phyloP scores from a whole-genome alignment of 2,113 vertebrate species.

The Ranitomeya imitator region DNA sequence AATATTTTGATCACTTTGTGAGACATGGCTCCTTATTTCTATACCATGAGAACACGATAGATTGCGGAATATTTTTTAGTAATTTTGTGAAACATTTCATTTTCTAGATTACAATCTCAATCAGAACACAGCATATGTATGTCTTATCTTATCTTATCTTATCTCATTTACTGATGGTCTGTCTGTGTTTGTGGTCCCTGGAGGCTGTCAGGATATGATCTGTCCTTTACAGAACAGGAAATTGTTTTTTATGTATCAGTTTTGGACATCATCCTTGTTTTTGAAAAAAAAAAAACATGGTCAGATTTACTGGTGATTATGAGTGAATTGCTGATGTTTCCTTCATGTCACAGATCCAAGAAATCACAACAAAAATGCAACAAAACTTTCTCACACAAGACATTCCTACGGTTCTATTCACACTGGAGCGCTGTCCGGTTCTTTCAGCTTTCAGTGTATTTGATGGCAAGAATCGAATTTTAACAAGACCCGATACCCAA shows the following conservation, averaged over 20 bases:
- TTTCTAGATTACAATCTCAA: conserved; percentile 31
- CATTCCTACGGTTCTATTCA: no score
- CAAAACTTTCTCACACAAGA: no score
- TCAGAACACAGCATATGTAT: conserved; percentile 3
- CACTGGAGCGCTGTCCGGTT: no score
- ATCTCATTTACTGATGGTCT: background rate
- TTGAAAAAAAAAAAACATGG: background rate
- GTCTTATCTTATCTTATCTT: conserved; percentile 24
- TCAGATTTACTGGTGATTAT: background rate
- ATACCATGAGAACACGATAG: background rate
- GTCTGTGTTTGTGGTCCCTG: conserved; percentile 11
- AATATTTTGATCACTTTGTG: background rate
- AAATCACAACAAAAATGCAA: background rate
- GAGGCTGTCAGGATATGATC: conserved; percentile 17
- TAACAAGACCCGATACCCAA: no score
- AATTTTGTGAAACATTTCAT: conserved; percentile 11
- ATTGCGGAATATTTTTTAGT: background rate
- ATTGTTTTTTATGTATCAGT: conserved; percentile 30
- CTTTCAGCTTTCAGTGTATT: no score
- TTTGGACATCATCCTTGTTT: background rate
- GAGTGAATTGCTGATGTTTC: background rate
- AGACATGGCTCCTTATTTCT: background rate
- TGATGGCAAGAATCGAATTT: no score
- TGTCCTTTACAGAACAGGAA: conserved; percentile 29
- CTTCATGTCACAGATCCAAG: background rate